Conservation (phyloP, 2,888 invertebrate genomes). For the Drosophila lacicola region DNA sequence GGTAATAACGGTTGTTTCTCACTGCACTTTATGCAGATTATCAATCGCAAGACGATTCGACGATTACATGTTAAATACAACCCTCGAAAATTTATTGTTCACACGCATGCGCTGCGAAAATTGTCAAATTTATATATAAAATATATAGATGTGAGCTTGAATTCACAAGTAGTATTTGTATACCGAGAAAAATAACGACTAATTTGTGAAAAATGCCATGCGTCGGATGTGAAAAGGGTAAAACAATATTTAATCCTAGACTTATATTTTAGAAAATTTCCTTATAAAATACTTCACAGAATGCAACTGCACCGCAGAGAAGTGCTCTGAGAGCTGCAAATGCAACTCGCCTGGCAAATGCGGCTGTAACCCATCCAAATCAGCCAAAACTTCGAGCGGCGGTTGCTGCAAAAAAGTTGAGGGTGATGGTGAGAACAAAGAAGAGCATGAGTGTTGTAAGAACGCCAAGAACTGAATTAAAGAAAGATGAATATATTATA, state of each 20-base stretch:
- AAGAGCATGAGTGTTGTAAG: conserved; percentile 31
- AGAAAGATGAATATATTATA: neutral
- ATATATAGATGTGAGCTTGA: neutral
- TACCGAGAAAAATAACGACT: neutral
- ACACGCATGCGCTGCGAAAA: conserved; percentile 52
- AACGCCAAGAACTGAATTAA: conserved; percentile 27
- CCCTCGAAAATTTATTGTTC: neutral
- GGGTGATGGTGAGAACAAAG: neutral
- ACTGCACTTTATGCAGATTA: neutral
- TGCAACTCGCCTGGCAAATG: conserved; percentile 70
- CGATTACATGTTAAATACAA: conserved; percentile 19
- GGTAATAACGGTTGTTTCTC: neutral
- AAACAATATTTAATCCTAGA: neutral
- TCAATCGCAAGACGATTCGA: neutral
- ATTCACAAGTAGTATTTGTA: neutral
- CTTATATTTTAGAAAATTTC: neutral
- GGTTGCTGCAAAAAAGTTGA: conserved; percentile 42
- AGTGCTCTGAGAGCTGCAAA: conserved; percentile 81
- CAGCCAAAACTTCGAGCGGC: conserved; percentile 6
- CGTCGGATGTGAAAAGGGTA: conserved; percentile 76
- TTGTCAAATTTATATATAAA: conserved; percentile 6
- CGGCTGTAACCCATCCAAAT: conserved; percentile 37
- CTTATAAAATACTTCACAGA: conserved; percentile 51
- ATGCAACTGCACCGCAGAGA: conserved; percentile 82
- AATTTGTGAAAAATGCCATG: conserved; percentile 71